These are phyloP conservation scores for Diachasma alloeum DNA, from an alignment of 1,140 invertebrate genomes.

Conservation along the genomic window DNA sequence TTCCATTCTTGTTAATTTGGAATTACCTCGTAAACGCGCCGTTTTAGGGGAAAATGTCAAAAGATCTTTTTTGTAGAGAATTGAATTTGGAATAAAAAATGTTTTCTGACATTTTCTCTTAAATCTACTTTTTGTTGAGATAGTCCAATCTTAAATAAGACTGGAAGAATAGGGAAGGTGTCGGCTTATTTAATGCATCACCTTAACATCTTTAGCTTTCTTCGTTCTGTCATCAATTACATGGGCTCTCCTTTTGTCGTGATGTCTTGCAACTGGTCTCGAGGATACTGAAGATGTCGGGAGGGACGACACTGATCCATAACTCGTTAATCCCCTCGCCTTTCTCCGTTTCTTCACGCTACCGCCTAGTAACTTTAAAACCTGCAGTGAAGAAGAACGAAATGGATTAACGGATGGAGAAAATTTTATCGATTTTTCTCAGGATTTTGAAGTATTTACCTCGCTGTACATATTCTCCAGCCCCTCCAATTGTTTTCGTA, in stretches of 20 bases:
- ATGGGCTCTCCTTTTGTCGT: conserved; percentile 69
- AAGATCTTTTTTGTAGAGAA: too few relatives aligned
- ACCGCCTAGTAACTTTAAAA: conserved; percentile 81
- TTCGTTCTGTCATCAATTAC: conserved; percentile 71
- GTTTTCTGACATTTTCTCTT: too few relatives aligned
- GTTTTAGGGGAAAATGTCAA: too few relatives aligned
- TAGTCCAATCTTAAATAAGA: not conserved
- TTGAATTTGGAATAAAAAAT: too few relatives aligned
- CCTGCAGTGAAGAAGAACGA: conserved; percentile 58
- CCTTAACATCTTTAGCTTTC: conserved; percentile 80
- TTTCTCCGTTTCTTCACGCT: conserved; percentile 70
- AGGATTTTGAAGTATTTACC: conserved; percentile 53
- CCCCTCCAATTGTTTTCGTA: conserved; percentile 83
- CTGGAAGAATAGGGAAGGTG: not conserved
- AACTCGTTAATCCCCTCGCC: conserved; percentile 64
- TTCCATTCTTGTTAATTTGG: too few relatives aligned
- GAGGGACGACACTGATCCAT: conserved; percentile 84
- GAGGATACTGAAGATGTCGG: conserved; percentile 82
- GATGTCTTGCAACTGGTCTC: conserved; percentile 68
- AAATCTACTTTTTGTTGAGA: too few relatives aligned
- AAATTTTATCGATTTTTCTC: not conserved
- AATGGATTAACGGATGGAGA: conserved; percentile 1
- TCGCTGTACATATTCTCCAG: conserved; percentile 90
- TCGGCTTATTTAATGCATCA: conserved; percentile 43
- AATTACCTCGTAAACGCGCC: too few relatives aligned